phyloP scores from a whole-genome alignment of 2,888 invertebrate genomes.

The Notodonta ziczac region DNA sequence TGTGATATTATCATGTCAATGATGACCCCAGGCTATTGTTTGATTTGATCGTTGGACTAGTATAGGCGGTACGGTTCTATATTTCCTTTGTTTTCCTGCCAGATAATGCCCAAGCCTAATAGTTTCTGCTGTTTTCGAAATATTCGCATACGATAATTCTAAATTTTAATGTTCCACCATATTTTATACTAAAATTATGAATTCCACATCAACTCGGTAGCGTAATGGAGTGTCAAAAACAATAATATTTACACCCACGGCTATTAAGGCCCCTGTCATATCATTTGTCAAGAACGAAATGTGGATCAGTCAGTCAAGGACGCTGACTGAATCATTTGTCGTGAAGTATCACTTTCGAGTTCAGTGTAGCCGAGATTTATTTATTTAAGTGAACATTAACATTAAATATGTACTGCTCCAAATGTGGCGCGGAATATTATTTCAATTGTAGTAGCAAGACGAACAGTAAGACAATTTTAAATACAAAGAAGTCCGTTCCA shows the following conservation, averaged over 20 bases:
- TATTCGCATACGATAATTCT: not conserved
- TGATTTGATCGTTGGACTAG: no score
- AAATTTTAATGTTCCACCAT: not conserved
- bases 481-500: no score
- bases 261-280: conserved; percentile 2
- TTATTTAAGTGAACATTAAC: not conserved
- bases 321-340: not conserved
- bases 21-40: no score
- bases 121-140: not conserved
- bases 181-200: not conserved
- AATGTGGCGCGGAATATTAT: not conserved
- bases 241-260: conserved; percentile 3
- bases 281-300: conserved; percentile 7
- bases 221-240: conserved; percentile 4
- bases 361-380: not conserved
- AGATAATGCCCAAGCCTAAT: no score
- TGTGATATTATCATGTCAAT: not conserved
- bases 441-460: not conserved
- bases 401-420: not conserved
- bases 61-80: no score
- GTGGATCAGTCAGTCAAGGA: conserved; percentile 8
- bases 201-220: not conserved
- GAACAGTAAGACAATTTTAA: not conserved
- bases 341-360: conserved; percentile 6
- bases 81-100: no score